Percentiles rank a stretch among this genome's conserved stretches.
phyloP scores from a whole-genome alignment of 2,888 invertebrate genomes.

The Amphipoea lucens region DNA sequence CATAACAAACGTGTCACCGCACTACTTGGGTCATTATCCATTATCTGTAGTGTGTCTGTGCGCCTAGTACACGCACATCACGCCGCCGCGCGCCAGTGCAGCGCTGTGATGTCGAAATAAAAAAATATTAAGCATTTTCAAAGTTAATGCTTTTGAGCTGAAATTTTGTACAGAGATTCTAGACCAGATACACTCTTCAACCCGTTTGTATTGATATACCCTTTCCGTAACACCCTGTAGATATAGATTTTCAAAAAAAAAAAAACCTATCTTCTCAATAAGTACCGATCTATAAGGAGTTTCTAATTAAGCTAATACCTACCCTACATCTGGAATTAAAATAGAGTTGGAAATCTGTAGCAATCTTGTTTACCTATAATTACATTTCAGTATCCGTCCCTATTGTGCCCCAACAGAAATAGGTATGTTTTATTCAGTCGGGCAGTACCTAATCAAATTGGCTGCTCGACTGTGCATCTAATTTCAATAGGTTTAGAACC shows the following conservation, averaged over 20 bases:
- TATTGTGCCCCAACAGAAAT: constrained; percentile 19
- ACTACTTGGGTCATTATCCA: no score
- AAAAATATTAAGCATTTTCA: no score
- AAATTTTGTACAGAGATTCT: no score
- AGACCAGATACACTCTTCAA: no score
- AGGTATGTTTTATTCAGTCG: constrained; percentile 8
- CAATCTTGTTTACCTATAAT: constrained; percentile 34
- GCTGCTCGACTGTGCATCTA: neutral
- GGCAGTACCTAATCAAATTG: constrained; percentile 45
- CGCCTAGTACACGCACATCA: no score
- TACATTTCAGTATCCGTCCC: constrained; percentile 19
- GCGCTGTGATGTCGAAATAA: no score
- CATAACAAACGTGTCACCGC: no score
- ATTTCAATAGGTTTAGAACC: neutral
- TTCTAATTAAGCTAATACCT: constrained; percentile 6
- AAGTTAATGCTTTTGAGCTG: no score
- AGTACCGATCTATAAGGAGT: neutral
- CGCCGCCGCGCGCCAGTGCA: no score
- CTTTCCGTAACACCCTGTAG: no score
- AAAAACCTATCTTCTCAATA: neutral
- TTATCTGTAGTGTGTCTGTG: no score
- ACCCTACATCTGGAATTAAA: neutral
- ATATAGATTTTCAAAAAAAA: neutral
- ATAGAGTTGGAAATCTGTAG: neutral
- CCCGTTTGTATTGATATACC: no score